Evolutionary conservation across 2,113 vertebrate genomes (phyloP).

Genomic region (Engraulis encrasicolus): DNA sequence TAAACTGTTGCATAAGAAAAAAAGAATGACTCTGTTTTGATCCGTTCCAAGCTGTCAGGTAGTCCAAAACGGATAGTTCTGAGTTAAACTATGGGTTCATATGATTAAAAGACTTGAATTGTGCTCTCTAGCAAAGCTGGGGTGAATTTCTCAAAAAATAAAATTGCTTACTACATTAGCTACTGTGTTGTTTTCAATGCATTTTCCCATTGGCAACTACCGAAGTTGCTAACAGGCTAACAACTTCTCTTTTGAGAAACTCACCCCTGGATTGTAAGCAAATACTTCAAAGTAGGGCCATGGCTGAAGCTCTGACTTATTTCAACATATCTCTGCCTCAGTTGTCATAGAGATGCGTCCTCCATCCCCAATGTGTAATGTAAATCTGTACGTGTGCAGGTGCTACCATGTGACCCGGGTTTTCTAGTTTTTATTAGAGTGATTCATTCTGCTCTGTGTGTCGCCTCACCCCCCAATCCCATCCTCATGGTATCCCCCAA

Average conservation of each 20-base stretch:
- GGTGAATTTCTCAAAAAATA: no score
- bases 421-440: slow-evolving; percentile 73
- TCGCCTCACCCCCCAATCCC: slow-evolving; percentile 24
- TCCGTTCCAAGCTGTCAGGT: no score
- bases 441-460: slow-evolving; percentile 71
- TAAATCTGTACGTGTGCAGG: background rate
- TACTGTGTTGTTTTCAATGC: no score
- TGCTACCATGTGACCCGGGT: background rate
- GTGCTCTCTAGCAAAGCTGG: background rate
- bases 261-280: no score
- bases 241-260: no score
- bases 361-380: background rate
- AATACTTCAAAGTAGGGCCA: no score
- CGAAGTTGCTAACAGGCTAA: no score
- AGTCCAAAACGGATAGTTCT: background rate
- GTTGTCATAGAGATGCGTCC: background rate
- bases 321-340: background rate
- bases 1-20: background rate
- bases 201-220: no score
- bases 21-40: no score
- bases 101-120: background rate
- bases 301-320: no score
- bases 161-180: no score
- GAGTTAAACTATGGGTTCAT: background rate
- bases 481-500: slow-evolving; percentile 28